Percentiles rank a stretch among this genome's conserved stretches.
These are phyloP conservation scores for Pharmacophagus antenor DNA, from an alignment of 2,888 invertebrate species.

Conservation along the genomic window DNA sequence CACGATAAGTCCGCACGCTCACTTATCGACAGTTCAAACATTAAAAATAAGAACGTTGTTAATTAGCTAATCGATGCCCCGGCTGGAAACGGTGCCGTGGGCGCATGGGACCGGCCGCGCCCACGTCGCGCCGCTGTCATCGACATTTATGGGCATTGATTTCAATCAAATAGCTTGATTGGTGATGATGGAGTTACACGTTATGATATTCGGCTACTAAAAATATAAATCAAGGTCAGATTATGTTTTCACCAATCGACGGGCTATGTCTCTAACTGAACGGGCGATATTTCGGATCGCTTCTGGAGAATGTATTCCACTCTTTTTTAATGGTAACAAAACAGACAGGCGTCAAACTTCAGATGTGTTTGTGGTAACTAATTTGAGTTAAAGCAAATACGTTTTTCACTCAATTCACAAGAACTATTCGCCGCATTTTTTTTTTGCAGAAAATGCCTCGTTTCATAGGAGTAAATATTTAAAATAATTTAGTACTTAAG, in stretches of 20 bases:
- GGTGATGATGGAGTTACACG: constrained; percentile 36
- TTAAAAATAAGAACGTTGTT: constrained; percentile 44
- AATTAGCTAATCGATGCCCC: constrained; percentile 52
- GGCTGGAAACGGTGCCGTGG: constrained; percentile 44
- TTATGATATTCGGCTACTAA: constrained; percentile 35
- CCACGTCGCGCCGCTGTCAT: constrained; percentile 39
- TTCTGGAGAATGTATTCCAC: constrained; percentile 27
- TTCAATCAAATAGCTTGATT: constrained; percentile 39
- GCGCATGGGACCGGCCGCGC: constrained; percentile 43
- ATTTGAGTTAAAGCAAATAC: constrained; percentile 9
- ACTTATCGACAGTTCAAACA: constrained; percentile 33
- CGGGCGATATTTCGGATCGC: constrained; percentile 19
- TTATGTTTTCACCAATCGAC: constrained; percentile 9
- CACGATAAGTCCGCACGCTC: constrained; percentile 31
- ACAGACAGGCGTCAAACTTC: constrained; percentile 15
- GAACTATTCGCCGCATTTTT: not conserved
- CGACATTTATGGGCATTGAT: constrained; percentile 39
- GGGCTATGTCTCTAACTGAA: constrained; percentile 23
- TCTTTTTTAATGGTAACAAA: constrained; percentile 25
- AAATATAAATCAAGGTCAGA: constrained; percentile 29
- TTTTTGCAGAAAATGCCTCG: not conserved
- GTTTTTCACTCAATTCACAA: not conserved
- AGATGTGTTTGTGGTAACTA: constrained; percentile 7
- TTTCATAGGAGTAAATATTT: not conserved
- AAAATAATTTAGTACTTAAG: not conserved